Percentiles rank a stretch among this genome's conserved stretches.
Evolutionary conservation across 1,140 invertebrate species (phyloP).

Genomic region (Eupristina koningsbergeri): DNA sequence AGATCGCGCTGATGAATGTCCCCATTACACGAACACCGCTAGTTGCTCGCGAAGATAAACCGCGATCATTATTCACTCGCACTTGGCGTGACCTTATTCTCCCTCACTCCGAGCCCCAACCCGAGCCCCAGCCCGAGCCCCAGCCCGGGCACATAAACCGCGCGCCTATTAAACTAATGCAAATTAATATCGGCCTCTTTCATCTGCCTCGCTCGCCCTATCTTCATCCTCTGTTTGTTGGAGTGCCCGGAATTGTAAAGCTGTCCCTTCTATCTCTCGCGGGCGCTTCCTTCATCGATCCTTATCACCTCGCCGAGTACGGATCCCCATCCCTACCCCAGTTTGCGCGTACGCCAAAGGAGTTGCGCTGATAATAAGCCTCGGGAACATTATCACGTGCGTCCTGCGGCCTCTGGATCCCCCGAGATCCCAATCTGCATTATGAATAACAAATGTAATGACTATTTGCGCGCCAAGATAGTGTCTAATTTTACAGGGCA

Average conservation of each 20-base stretch:
- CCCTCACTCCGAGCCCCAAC: constrained; percentile 24
- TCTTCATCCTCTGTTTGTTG: constrained; percentile 29
- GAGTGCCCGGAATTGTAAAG: constrained; percentile 12
- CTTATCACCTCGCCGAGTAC: constrained; percentile 1
- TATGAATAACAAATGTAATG: constrained; percentile 36
- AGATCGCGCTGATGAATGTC: constrained; percentile 72
- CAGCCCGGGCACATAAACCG: constrained; percentile 22
- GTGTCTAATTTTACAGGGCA: constrained; percentile 36
- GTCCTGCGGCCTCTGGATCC: not conserved
- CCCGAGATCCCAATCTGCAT: constrained; percentile 24
- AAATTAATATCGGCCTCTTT: constrained; percentile 67
- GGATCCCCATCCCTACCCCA: too few relatives aligned
- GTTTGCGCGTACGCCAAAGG: not conserved
- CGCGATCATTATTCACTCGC: constrained; percentile 71
- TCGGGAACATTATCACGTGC: not conserved
- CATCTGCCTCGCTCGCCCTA: constrained; percentile 58
- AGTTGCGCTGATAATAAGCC: not conserved
- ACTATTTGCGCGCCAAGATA: constrained; percentile 29
- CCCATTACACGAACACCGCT: constrained; percentile 72
- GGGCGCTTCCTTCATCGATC: constrained; percentile 11
- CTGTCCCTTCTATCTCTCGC: not conserved
- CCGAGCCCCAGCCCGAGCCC: too few relatives aligned
- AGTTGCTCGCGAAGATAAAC: constrained; percentile 72
- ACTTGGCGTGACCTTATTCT: constrained; percentile 71
- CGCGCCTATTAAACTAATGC: constrained; percentile 67